A percentile compares a stretch with the other conserved stretches of the same genome.
Evolutionary conservation across 1,140 invertebrate species (phyloP).

Genomic region (Lethrus apterus): DNA sequence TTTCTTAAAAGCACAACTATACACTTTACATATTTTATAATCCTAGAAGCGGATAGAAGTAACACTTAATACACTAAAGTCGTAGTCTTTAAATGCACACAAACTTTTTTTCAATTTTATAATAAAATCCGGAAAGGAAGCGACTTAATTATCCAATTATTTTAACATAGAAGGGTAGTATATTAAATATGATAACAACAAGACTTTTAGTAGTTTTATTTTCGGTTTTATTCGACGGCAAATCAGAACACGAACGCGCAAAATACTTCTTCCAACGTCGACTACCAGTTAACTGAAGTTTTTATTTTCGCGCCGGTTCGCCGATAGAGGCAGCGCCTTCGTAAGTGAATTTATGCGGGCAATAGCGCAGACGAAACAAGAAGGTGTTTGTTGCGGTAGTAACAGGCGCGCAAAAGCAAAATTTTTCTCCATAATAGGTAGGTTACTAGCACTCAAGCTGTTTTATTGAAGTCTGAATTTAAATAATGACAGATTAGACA

Average conservation of each 20-base stretch:
- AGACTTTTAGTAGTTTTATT: neutral
- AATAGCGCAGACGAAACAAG: neutral
- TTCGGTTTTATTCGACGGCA: neutral
- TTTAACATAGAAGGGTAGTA: neutral
- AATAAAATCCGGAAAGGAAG: neutral
- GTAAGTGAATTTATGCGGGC: neutral
- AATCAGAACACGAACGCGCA: neutral
- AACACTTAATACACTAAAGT: no score
- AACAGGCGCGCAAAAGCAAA: neutral
- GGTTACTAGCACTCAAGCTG: slow-evolving; percentile 6
- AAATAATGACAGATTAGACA: no score
- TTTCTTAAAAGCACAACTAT: no score
- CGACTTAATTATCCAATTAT: slow-evolving; percentile 2
- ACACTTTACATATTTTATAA: no score
- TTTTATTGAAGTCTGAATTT: no score
- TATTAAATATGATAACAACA: neutral
- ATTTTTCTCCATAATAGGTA: slow-evolving; percentile 5
- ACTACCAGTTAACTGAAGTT: slow-evolving; percentile 10
- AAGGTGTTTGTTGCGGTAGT: neutral
- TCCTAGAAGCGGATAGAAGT: no score
- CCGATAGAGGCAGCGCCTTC: slow-evolving; percentile 15
- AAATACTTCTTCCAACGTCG: slow-evolving; percentile 3
- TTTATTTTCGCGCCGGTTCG: neutral
- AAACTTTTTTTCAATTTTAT: neutral
- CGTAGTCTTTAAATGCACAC: no score